Evolutionary conservation across 1,140 invertebrate species (phyloP), one percentile per base, ranked within the genome.

Genomic region (Drosophila equinoxialis): DNA sequence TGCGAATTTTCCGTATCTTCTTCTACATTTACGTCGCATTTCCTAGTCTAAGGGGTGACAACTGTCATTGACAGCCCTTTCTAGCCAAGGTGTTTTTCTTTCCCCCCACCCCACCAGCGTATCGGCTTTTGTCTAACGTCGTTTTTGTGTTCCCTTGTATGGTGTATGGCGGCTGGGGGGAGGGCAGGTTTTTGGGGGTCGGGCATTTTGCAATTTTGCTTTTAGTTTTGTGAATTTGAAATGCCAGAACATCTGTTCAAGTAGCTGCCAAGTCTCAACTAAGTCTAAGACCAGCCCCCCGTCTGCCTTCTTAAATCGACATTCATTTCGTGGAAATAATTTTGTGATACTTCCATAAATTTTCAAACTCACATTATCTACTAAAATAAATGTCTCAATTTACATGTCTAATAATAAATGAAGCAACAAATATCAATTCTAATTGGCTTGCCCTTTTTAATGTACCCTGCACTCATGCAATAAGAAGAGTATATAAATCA

Each of bases 151-250:
- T 20, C 35, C 37, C 10, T 39, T 39, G 37, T 5, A 13, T 39
- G 10, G 37, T 39, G 37, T 39, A 3, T 39, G 11, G 10, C 3
- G 10, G 10, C 13, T 13, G 37, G 3, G 37, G 37, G 11, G 3
- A 20, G 41, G 58, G 17, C 0, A 17, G 17, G 17, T 17, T 23
- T 13, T 17, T 30, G 30, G 45, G 17, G 17, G 11, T 39, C 37
- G 37, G 45, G 30, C 61, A 71, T 70, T 71, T 79, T 51, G 48
- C 62, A 65, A 66, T 71, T 66, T 66, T 77, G 77, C 84, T 84
- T 90, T 89, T 89, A 89, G 84, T 89, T 84, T 90, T 90, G 84
- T 90, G 84, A 89, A 89, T 89, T 91, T 78, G 71, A 90, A 91
- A 91, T 91, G 74, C 74, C 67, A 70, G 62, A 77, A 91, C 90